A percentile compares a stretch with the other conserved stretches of the same genome.
phyloP scores from a whole-genome alignment of 2,797 vertebrate genomes.

The Ceryle rudis region DNA sequence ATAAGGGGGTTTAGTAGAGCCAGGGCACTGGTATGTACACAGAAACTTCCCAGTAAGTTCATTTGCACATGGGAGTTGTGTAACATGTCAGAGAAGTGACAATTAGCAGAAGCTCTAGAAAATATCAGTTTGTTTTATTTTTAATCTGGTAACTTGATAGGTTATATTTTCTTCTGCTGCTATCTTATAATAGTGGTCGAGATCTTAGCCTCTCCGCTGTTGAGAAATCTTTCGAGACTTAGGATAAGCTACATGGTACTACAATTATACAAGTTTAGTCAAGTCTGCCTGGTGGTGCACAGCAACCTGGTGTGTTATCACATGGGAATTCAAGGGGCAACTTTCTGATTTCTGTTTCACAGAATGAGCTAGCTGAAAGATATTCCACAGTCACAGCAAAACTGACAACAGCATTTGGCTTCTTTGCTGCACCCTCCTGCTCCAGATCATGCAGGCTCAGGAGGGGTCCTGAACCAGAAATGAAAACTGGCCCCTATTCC shows the following conservation, averaged over 20 bases:
- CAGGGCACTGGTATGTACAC: slow-evolving; percentile 46
- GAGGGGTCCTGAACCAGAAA: not conserved
- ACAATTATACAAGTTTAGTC: slow-evolving; percentile 59
- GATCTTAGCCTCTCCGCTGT: not conserved
- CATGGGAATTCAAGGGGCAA: not conserved
- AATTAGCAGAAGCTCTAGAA: slow-evolving; percentile 70
- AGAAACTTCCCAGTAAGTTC: slow-evolving; percentile 61
- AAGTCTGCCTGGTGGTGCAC: not conserved
- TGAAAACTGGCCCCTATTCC: not conserved
- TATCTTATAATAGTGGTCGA: not conserved
- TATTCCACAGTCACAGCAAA: not conserved
- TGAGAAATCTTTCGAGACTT: slow-evolving; percentile 25
- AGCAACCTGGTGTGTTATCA: not conserved
- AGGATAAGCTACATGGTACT: not conserved
- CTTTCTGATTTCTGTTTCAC: not conserved
- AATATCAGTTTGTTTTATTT: slow-evolving; percentile 57
- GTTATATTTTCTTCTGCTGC: slow-evolving; percentile 8
- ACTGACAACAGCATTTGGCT: not conserved
- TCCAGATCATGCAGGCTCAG: not conserved
- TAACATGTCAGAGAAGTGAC: slow-evolving; percentile 51
- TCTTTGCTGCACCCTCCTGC: not conserved
- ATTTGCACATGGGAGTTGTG: slow-evolving; percentile 29
- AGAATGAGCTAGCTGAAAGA: not conserved
- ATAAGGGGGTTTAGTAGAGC: slow-evolving; percentile 64
- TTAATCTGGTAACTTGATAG: slow-evolving; percentile 32